Conservation (phyloP, 2,113 vertebrate species). For the Nesoenas mayeri region DNA sequence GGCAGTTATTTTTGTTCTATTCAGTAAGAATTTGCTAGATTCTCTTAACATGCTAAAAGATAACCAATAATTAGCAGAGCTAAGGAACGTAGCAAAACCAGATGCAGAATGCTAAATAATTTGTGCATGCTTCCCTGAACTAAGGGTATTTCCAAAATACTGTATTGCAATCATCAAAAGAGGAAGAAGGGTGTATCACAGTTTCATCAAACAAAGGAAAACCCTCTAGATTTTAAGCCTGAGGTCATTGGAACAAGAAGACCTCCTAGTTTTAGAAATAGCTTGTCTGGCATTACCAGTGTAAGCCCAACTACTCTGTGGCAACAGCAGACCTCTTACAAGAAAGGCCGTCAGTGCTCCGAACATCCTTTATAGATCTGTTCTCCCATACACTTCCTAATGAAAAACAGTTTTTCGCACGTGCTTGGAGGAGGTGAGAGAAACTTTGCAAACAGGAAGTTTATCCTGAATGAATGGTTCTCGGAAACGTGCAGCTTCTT, state of each 20-base stretch:
- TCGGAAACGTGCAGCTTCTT: fast-evolving
- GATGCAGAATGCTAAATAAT: not conserved
- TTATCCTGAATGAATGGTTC: fast-evolving
- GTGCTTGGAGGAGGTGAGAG: fast-evolving
- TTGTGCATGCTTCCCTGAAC: not conserved
- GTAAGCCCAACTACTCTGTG: fast-evolving
- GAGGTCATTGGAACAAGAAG: not conserved
- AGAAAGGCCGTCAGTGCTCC: not conserved
- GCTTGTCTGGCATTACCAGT: not conserved
- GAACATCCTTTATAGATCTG: not conserved
- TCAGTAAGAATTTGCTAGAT: not conserved
- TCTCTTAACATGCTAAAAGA: not conserved
- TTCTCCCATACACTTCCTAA: not conserved
- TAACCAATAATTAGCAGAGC: slow-evolving; percentile 5
- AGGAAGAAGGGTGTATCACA: slow-evolving; percentile 22
- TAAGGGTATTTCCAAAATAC: slow-evolving; percentile 44
- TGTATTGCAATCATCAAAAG: slow-evolving; percentile 15
- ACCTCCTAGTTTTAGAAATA: not conserved
- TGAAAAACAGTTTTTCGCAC: not conserved
- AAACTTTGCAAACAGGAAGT: not conserved
- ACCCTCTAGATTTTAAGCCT: not conserved
- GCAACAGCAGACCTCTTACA: not conserved
- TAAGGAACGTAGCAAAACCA: not conserved
- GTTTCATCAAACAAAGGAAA: slow-evolving; percentile 18
- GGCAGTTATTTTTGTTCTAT: not conserved